Conservation (phyloP, 1,140 invertebrate species). For the Heliconius eleuchia region DNA sequence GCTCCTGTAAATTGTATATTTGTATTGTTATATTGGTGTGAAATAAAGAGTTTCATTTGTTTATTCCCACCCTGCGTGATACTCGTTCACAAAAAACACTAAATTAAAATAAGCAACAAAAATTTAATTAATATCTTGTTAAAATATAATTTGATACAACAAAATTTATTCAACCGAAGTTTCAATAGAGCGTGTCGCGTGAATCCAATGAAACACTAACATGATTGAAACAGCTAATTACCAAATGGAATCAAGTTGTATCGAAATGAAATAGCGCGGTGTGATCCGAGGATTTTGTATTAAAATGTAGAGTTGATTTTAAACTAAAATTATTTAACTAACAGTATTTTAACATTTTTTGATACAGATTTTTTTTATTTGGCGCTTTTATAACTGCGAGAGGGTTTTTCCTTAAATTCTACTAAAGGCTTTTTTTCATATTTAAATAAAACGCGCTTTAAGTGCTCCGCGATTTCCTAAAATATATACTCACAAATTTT, state of each 20-base stretch:
- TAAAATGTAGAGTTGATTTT: background rate
- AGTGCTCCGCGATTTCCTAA: too few relatives aligned
- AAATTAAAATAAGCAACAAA: background rate
- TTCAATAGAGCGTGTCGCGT: slow-evolving; percentile 1
- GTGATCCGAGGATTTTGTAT: background rate
- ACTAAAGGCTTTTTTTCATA: too few relatives aligned
- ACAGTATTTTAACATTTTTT: background rate
- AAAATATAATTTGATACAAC: background rate
- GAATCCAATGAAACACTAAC: background rate
- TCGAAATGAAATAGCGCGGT: background rate
- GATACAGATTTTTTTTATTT: background rate
- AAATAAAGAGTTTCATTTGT: too few relatives aligned
- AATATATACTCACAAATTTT: too few relatives aligned
- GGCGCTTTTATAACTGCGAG: too few relatives aligned
- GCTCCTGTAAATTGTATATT: too few relatives aligned
- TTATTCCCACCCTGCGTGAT: too few relatives aligned
- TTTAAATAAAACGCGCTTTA: too few relatives aligned
- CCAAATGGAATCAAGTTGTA: background rate
- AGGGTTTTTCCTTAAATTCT: too few relatives aligned
- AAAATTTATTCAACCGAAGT: background rate
- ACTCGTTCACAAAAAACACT: background rate
- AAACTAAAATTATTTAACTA: background rate
- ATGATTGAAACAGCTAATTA: slow-evolving; percentile 15
- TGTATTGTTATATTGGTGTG: too few relatives aligned
- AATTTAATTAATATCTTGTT: background rate